phyloP scores from a whole-genome alignment of 2,888 invertebrate genomes.

The Leptopilina myrica region DNA sequence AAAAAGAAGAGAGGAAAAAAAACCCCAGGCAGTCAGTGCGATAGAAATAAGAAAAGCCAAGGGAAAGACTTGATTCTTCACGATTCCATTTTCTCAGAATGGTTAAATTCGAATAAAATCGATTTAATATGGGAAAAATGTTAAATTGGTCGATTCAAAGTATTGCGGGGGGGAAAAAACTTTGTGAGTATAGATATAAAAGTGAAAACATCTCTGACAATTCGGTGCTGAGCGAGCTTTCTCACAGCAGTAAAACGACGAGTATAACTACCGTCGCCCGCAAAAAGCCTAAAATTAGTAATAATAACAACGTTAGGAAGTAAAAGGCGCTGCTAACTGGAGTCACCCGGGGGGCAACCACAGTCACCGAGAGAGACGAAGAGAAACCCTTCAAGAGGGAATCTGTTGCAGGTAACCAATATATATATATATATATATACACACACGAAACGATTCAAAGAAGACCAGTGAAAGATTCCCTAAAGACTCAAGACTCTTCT shows the following conservation, averaged over 20 bases:
- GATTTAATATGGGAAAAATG: slow-evolving; percentile 3
- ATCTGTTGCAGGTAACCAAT: slow-evolving; percentile 48
- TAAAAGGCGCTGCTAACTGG: slow-evolving; percentile 66
- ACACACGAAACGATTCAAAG: slow-evolving; percentile 41
- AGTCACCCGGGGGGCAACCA: slow-evolving; percentile 57
- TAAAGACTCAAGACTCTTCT: background rate
- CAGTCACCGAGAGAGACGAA: slow-evolving; percentile 45
- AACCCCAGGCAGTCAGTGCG: too few species aligned
- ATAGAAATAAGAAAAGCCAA: too few species aligned
- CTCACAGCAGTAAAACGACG: slow-evolving; percentile 68
- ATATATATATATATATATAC: too few species aligned
- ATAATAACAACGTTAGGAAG: slow-evolving; percentile 67
- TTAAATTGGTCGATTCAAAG: background rate
- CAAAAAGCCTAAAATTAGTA: slow-evolving; percentile 68
- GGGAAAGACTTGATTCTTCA: background rate
- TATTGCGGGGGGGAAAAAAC: background rate
- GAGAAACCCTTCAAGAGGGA: slow-evolving; percentile 36
- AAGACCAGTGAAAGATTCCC: slow-evolving; percentile 17
- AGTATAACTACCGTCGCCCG: slow-evolving; percentile 65
- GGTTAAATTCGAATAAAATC: slow-evolving; percentile 2
- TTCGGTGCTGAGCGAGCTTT: slow-evolving; percentile 58
- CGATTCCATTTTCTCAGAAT: background rate
- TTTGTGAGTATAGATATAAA: background rate
- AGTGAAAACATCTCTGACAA: slow-evolving; percentile 26
- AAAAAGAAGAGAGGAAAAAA: too few species aligned